Evolutionary conservation across 2,888 invertebrate species (phyloP).

Genomic region (Mesorhabditis belari): DNA sequence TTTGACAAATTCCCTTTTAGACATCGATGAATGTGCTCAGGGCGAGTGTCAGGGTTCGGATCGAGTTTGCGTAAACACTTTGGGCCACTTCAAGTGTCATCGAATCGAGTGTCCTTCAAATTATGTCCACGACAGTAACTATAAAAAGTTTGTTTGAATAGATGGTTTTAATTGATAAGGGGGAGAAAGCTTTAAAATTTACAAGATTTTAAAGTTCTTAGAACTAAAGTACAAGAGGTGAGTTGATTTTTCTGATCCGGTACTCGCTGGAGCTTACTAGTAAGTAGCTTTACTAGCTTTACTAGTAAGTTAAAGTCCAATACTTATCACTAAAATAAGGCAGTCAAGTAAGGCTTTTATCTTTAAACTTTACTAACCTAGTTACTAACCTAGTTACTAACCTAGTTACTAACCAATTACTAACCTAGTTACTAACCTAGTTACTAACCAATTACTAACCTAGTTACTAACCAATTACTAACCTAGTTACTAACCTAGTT

Average conservation of each 20-base stretch:
- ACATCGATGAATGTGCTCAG: conserved; percentile 68
- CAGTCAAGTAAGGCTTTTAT: too few species aligned
- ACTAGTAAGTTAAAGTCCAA: too few species aligned
- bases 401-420: too few species aligned
- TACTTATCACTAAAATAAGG: too few species aligned
- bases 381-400: too few species aligned
- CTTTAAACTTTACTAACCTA: too few species aligned
- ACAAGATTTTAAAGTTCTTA: neutral
- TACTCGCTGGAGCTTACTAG: neutral
- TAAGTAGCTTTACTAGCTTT: too few species aligned
- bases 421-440: too few species aligned
- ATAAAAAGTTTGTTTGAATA: conserved; percentile 69
- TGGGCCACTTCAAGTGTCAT: conserved; percentile 81
- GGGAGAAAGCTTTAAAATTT: neutral
- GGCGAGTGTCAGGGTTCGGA: conserved; percentile 59
- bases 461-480: too few species aligned
- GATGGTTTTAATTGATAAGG: neutral
- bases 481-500: too few species aligned
- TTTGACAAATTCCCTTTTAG: too few species aligned
- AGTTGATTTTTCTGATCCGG: neutral
- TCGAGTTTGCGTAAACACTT: conserved; percentile 78
- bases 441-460: too few species aligned
- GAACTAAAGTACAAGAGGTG: neutral
- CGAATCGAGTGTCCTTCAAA: conserved; percentile 76
- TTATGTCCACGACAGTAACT: conserved; percentile 70